Evolutionary conservation across 2,113 vertebrate species (phyloP).

Genomic region (Datnioides undecimradiatus): DNA sequence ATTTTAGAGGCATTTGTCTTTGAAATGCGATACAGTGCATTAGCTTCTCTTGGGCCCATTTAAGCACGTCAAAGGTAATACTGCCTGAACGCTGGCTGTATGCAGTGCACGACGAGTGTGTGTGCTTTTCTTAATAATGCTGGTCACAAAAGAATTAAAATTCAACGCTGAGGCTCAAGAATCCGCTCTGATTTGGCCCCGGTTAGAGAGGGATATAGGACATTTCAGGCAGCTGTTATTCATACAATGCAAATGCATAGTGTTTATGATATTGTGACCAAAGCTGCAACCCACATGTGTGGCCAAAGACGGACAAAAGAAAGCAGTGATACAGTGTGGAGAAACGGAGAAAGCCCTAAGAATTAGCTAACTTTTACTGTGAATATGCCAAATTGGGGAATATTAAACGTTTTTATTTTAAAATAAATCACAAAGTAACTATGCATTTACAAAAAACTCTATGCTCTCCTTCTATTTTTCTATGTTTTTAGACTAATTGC

Average conservation of each 20-base stretch:
- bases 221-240: background rate
- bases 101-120: background rate
- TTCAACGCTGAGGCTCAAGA: background rate
- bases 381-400: background rate
- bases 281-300: background rate
- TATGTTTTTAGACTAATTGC: background rate
- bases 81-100: background rate
- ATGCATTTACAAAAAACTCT: background rate
- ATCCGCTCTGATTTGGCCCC: background rate
- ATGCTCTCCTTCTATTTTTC: background rate
- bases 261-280: background rate
- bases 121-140: conserved; percentile 25
- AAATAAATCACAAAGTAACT: background rate
- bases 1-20: conserved; percentile 58
- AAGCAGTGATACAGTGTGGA: background rate
- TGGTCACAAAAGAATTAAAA: background rate
- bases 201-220: background rate
- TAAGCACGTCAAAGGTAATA: conserved; percentile 42
- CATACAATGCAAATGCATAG: background rate
- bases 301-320: background rate
- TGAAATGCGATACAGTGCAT: conserved; percentile 52
- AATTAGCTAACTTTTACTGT: background rate
- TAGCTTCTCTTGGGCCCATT: conserved; percentile 39
- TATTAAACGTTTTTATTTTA: background rate
- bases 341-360: background rate